Percentiles rank a stretch among this genome's conserved stretches.
These are phyloP conservation scores for Trissolcus brochymenae DNA, from an alignment of 2,888 invertebrate species.

Conservation along the genomic window DNA sequence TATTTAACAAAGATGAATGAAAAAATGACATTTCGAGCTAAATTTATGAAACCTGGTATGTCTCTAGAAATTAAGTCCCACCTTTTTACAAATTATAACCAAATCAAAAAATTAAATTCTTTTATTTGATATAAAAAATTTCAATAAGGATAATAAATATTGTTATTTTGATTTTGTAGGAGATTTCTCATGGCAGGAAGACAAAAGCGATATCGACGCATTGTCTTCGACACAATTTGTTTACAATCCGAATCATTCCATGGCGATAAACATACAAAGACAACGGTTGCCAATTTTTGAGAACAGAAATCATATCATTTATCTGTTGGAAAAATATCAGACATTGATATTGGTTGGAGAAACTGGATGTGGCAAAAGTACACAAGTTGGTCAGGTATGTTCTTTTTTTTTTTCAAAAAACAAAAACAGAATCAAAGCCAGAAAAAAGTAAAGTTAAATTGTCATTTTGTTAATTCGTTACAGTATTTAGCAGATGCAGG, in stretches of 20 bases:
- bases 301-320: constrained; percentile 90
- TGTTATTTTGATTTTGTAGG: constrained; percentile 59
- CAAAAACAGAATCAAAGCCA: too few relatives aligned
- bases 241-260: constrained; percentile 89
- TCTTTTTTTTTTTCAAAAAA: neutral
- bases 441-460: too few relatives aligned
- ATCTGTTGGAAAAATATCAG: constrained; percentile 92
- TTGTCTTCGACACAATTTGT: constrained; percentile 82
- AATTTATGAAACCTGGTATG: constrained; percentile 28
- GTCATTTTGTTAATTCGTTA: constrained; percentile 6
- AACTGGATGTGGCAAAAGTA: constrained; percentile 97
- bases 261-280: constrained; percentile 90
- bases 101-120: neutral
- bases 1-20: neutral
- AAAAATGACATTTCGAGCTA: constrained; percentile 15
- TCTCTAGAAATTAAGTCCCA: neutral
- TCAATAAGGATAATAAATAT: neutral
- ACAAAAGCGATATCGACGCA: constrained; percentile 79
- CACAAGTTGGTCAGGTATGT: constrained; percentile 93
- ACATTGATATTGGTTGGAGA: constrained; percentile 93
- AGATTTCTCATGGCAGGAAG: constrained; percentile 72
- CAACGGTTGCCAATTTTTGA: constrained; percentile 92
- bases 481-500: constrained; percentile 94
- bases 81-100: neutral
- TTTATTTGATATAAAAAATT: neutral